Percentiles rank a stretch among this genome's conserved stretches.
phyloP scores from a whole-genome alignment of 2,797 vertebrate genomes.

The Pygocentrus nattereri region DNA sequence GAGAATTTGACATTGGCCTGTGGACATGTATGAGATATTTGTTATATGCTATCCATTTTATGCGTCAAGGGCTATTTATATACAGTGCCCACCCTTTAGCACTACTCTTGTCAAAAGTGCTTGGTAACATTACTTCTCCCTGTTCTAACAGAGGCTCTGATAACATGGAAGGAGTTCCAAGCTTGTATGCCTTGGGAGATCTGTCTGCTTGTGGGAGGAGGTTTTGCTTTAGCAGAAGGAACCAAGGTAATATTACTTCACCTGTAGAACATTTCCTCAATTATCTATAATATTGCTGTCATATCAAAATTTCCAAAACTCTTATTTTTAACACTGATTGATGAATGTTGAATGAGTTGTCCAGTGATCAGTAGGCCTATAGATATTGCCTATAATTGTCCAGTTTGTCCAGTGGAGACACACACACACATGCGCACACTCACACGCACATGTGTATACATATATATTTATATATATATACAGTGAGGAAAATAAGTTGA shows the following conservation, averaged over 20 bases:
- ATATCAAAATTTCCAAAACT: no score
- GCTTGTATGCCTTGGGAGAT: constrained; percentile 94
- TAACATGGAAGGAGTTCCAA: constrained; percentile 94
- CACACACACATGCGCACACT: no score
- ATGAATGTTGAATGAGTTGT: no score
- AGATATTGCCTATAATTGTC: no score
- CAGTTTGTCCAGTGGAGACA: no score
- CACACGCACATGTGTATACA: no score
- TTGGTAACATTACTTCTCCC: constrained; percentile 70
- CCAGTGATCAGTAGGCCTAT: no score
- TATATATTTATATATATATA: no score
- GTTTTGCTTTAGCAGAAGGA: constrained; percentile 93
- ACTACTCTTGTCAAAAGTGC: constrained; percentile 34
- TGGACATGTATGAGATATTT: neutral
- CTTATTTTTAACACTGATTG: no score
- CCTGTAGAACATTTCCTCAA: neutral
- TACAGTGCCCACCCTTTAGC: neutral
- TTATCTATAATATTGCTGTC: no score
- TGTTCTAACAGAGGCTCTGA: constrained; percentile 77
- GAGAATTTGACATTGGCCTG: neutral
- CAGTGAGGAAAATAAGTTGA: no score
- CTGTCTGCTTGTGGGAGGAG: constrained; percentile 90
- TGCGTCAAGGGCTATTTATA: neutral
- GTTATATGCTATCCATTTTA: neutral
- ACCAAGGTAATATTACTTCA: constrained; percentile 81